These are phyloP conservation scores for Diaprepes abbreviatus DNA, from an alignment of 2,888 invertebrate species.

Conservation along the genomic window DNA sequence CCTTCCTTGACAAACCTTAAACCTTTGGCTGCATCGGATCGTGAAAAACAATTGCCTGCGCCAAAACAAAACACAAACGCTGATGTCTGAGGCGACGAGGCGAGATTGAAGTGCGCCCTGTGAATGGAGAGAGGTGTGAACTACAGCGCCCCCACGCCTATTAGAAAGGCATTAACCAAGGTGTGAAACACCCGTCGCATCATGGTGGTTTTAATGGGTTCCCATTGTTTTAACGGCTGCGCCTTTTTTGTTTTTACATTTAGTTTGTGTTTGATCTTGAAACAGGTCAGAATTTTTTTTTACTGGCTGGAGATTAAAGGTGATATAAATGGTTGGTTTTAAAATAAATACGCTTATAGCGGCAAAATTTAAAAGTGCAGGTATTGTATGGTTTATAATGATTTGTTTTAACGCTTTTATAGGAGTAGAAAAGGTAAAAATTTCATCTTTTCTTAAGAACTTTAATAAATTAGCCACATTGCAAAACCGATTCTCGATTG, in stretches of 20 bases:
- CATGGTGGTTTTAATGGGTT: slow-evolving; percentile 49
- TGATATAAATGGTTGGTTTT: slow-evolving; percentile 30
- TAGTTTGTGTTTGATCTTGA: slow-evolving; percentile 27
- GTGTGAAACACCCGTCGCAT: slow-evolving; percentile 57
- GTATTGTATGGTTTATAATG: no score
- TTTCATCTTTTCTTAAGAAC: no score
- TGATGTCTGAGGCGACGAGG: slow-evolving; percentile 21
- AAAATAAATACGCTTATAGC: not conserved
- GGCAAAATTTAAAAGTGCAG: not conserved
- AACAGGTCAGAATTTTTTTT: slow-evolving; percentile 30
- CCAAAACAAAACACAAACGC: slow-evolving; percentile 30
- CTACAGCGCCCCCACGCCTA: slow-evolving; percentile 48
- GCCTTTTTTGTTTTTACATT: slow-evolving; percentile 42
- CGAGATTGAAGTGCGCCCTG: slow-evolving; percentile 45
- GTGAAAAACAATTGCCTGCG: slow-evolving; percentile 36
- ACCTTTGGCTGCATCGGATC: slow-evolving; percentile 14
- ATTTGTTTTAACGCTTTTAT: no score
- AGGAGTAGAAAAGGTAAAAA: no score
- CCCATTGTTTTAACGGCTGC: slow-evolving; percentile 49
- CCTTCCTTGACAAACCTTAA: slow-evolving; percentile 3
- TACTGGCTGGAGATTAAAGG: slow-evolving; percentile 22
- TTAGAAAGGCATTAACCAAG: slow-evolving; percentile 59
- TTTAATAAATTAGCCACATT: no score
- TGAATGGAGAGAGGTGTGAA: slow-evolving; percentile 50
- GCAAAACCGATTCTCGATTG: no score